Evolutionary conservation across 2,797 vertebrate genomes (phyloP).

Genomic region (Delichon dasypus): DNA sequence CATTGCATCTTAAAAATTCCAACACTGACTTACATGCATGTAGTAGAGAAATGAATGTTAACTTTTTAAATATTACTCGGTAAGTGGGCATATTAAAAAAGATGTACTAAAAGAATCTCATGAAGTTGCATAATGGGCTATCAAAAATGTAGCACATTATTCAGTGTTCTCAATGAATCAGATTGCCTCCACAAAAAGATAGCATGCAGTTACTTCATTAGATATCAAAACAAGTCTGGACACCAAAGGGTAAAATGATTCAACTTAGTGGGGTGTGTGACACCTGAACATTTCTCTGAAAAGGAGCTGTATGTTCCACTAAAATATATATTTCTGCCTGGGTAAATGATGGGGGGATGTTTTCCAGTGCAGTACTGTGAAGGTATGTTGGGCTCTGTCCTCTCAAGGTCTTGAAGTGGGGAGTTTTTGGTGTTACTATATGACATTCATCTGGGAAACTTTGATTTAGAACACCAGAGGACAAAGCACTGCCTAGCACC

Average conservation of each 20-base stretch:
- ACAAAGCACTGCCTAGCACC: background rate
- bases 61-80: background rate
- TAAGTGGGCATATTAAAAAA: background rate
- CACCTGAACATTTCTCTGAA: background rate
- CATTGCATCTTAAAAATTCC: background rate
- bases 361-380: background rate
- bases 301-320: background rate
- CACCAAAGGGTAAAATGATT: background rate
- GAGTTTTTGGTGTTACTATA: rapidly evolving
- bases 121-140: background rate
- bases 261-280: background rate
- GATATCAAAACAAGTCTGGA: background rate
- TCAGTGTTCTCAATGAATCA: background rate
- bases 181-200: background rate
- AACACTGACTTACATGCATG: rapidly evolving
- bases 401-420: background rate
- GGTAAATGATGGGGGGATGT: background rate
- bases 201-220: background rate
- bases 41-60: background rate
- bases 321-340: background rate
- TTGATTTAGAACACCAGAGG: background rate
- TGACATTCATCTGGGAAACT: background rate
- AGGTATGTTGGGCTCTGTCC: background rate
- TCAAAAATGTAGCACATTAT: background rate
- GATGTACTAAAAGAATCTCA: background rate